Conservation (phyloP, 2,113 vertebrate genomes). For the Ammodytes marinus region DNA sequence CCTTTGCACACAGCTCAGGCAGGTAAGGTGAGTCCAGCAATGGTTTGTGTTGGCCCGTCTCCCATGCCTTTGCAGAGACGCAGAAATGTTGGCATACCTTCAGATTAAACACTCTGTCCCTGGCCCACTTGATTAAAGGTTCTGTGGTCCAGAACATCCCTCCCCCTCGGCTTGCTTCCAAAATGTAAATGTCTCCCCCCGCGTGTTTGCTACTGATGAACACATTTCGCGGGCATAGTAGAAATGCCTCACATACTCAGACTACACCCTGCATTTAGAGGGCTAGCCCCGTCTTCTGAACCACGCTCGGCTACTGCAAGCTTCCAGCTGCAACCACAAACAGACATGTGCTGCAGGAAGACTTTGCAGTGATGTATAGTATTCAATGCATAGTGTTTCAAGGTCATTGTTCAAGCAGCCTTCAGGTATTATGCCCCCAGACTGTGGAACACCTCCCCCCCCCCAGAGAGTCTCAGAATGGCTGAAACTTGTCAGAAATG, state of each 20-base stretch:
- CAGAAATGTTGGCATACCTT: conserved; percentile 53
- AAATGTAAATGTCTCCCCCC: conserved; percentile 52
- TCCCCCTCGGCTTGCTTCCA: conserved; percentile 2
- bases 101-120: conserved; percentile 61
- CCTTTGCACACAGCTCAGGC: background rate
- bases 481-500: too few species aligned
- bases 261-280: conserved; percentile 65
- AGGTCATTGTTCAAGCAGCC: background rate
- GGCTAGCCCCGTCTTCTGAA: conserved; percentile 8
- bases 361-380: background rate
- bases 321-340: conserved; percentile 20
- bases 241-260: conserved; percentile 7
- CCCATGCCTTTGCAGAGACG: conserved; percentile 49
- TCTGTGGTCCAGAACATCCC: conserved; percentile 56
- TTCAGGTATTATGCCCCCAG: too few species aligned
- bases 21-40: conserved; percentile 32
- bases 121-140: conserved; percentile 66
- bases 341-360: background rate
- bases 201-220: conserved; percentile 33
- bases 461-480: too few species aligned
- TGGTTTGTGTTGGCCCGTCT: conserved; percentile 49
- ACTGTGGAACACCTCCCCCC: too few species aligned
- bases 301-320: background rate
- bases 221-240: conserved; percentile 21
- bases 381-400: background rate